Conservation (phyloP, 2,797 vertebrate species). For the Spheniscus humboldti region DNA sequence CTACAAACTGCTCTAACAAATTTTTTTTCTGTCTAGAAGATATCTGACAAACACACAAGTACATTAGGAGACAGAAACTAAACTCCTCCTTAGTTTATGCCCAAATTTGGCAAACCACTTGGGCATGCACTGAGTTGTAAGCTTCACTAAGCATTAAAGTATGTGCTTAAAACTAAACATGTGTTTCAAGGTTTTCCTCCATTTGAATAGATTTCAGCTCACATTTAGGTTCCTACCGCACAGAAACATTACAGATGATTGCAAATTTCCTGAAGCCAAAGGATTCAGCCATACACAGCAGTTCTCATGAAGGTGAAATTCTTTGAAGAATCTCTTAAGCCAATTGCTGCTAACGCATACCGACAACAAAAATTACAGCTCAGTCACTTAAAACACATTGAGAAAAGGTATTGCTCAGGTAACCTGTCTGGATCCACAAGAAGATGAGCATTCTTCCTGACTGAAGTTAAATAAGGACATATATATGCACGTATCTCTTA, state of each 20-base stretch:
- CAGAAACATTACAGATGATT: not conserved
- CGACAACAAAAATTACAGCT: not conserved
- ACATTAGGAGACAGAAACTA: not conserved
- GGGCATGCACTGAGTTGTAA: not conserved
- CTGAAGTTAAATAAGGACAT: not conserved
- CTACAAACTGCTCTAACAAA: not conserved
- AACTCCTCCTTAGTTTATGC: not conserved
- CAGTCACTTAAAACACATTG: not conserved
- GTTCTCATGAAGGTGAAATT: not conserved
- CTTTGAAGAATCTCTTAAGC: not conserved
- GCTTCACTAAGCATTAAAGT: not conserved
- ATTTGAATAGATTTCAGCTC: not conserved
- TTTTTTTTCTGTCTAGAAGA: not conserved
- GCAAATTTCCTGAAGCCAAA: not conserved
- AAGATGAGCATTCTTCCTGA: not conserved
- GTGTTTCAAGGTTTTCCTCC: not conserved
- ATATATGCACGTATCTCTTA: not conserved
- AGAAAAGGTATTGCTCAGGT: not conserved
- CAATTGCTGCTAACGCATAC: not conserved
- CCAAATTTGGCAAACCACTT: not conserved
- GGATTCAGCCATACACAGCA: not conserved
- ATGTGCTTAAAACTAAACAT: not conserved
- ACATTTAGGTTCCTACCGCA: not conserved
- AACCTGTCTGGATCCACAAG: not conserved
- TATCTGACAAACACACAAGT: not conserved